Percentiles rank a stretch among this genome's conserved stretches.
phyloP scores from a whole-genome alignment of 2,797 vertebrate species.

The Karalla daura region DNA sequence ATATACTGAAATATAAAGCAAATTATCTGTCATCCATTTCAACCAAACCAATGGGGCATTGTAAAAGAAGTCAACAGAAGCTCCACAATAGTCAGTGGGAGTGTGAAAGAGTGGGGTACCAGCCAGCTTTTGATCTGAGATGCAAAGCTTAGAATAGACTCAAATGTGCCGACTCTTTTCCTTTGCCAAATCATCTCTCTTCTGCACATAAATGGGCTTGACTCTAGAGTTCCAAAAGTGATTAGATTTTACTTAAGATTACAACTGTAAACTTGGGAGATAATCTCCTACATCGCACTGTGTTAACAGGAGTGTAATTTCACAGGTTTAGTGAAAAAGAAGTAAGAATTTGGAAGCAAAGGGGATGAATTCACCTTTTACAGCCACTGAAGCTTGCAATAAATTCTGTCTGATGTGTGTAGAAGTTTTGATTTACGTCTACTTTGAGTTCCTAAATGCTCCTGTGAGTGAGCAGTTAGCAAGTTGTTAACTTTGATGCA shows the following conservation, averaged over 20 bases:
- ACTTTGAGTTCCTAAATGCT: not conserved
- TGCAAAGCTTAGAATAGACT: constrained; percentile 60
- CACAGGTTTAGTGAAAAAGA: not conserved
- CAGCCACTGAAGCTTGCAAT: not conserved
- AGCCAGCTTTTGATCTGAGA: constrained; percentile 57
- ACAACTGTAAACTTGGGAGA: constrained; percentile 1
- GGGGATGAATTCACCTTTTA: not conserved
- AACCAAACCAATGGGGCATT: constrained; percentile 44
- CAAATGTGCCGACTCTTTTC: constrained; percentile 26
- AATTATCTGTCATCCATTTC: constrained; percentile 40
- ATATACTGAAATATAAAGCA: constrained; percentile 26
- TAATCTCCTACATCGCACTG: not conserved
- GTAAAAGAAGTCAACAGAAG: constrained; percentile 56
- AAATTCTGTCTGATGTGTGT: not conserved
- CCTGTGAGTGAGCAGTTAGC: too few species aligned
- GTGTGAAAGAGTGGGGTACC: constrained; percentile 54
- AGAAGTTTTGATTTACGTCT: not conserved
- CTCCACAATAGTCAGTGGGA: constrained; percentile 62
- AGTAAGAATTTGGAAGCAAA: not conserved
- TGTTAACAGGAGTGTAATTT: not conserved
- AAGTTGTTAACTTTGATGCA: too few species aligned
- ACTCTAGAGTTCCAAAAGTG: constrained; percentile 6
- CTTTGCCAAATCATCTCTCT: constrained; percentile 47
- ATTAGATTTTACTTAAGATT: constrained; percentile 11
- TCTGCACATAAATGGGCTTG: constrained; percentile 9